Evolutionary conservation across 2,888 invertebrate genomes (phyloP), one percentile per base, ranked within the genome.

Genomic region (Drosophila greeni): DNA sequence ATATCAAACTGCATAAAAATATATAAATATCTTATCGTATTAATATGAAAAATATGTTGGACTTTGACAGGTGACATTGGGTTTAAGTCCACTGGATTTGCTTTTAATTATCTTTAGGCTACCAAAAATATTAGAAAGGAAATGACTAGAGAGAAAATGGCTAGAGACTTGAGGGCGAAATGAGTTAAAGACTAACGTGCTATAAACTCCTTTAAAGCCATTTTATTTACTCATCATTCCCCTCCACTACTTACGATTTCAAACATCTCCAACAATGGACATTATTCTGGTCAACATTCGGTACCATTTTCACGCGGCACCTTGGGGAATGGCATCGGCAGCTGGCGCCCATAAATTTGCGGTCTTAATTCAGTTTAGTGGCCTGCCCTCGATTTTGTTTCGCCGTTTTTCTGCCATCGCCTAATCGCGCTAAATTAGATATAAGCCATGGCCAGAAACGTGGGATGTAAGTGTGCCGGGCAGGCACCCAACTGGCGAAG

Each of bases 281-380:
- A 70, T 57, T 62, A 49, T 37, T 70, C 37, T 69, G 48, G 51
- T 55, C 31, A 43, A 39, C 57, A 49, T 34, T 42, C 31, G 48
- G 36, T 29, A 37, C 16, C 33, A 43, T 20, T 42, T 20, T 42
- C 14, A 18, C 34, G 12, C 43, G 48, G 26, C 23, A 39, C 42
- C 58, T 34, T 29, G 40, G 57, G 49, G 36, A 37, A 34, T 47
- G 54, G 51, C 43, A 48, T 70, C 52, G 45, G 62, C 66, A 66
- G 59, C 59, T 24, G 59, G 59, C 18, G 31, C 37, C 60, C 76
- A 80, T 79, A 76, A 80, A 73, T 80, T 76, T 75, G 73, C 56
- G 74, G 64, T 66, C 70, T 60, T 76, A 72, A 80, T 80, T 80
- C 81, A 67, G 73, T 73, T 80, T 70, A 70, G 60, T 70, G 70